These are phyloP conservation scores for Miniopterus natalensis DNA, from an alignment of 2,113 vertebrate species.

Conservation along the genomic window DNA sequence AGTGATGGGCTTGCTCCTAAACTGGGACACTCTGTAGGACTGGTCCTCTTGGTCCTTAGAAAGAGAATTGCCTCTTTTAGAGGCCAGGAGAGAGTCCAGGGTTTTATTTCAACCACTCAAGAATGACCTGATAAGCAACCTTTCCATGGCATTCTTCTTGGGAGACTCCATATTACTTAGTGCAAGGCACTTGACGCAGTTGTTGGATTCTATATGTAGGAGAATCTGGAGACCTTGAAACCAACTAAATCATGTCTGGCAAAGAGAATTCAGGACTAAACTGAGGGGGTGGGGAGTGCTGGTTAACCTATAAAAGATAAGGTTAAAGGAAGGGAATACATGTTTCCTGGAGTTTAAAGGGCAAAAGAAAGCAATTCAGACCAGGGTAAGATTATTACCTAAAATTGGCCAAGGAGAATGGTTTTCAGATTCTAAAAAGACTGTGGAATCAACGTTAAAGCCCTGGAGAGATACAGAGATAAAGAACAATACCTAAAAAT, in stretches of 20 bases:
- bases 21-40: neutral
- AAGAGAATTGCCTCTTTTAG: neutral
- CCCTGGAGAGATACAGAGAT: neutral
- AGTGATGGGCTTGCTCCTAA: neutral
- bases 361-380: slow-evolving; percentile 22
- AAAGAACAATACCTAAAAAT: neutral
- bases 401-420: neutral
- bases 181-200: neutral
- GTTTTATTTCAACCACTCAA: slow-evolving; percentile 42
- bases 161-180: slow-evolving; percentile 13
- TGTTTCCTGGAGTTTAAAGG: slow-evolving; percentile 48
- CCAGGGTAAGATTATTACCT: neutral
- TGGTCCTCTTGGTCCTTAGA: slow-evolving; percentile 19
- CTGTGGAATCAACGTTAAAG: slow-evolving; percentile 30
- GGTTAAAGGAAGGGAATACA: neutral
- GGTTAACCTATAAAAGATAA: slow-evolving; percentile 26
- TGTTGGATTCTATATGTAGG: neutral
- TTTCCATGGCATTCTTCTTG: slow-evolving; percentile 17
- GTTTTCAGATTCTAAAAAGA: slow-evolving; percentile 24
- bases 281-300: neutral
- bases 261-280: slow-evolving; percentile 27
- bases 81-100: neutral
- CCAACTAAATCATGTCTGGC: neutral
- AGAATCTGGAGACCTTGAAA: slow-evolving; percentile 43
- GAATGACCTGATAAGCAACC: neutral